phyloP scores from a whole-genome alignment of 2,797 vertebrate genomes.

The Schizopygopsis malacanthus region DNA sequence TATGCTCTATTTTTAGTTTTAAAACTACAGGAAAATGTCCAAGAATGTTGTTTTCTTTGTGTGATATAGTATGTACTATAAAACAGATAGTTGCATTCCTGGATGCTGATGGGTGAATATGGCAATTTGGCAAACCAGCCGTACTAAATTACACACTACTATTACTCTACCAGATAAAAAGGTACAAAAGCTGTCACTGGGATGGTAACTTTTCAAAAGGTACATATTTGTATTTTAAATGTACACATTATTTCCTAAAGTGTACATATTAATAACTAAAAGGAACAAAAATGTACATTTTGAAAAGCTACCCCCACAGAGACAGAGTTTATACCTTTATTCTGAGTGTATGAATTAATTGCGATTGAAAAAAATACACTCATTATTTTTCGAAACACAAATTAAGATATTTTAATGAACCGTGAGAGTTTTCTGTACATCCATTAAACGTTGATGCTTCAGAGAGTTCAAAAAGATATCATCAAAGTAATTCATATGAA shows the following conservation, averaged over 20 bases:
- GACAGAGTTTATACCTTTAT: background rate
- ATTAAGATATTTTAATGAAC: background rate
- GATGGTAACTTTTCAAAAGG: too few species aligned
- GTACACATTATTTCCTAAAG: background rate
- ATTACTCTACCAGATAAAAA: background rate
- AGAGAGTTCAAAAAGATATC: background rate
- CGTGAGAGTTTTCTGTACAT: background rate
- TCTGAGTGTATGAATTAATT: background rate
- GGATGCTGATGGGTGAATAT: background rate
- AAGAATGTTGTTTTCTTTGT: background rate
- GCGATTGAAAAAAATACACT: background rate
- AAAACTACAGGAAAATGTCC: background rate
- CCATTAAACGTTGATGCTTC: background rate
- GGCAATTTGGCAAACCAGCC: background rate
- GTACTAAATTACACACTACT: background rate
- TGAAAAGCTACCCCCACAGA: background rate
- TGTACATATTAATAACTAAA: background rate
- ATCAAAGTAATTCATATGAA: background rate
- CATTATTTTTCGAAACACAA: background rate
- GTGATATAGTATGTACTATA: background rate
- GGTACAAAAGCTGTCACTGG: background rate
- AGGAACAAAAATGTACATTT: background rate
- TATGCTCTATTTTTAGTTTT: conserved; percentile 1
- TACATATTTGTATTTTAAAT: background rate
- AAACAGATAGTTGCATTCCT: background rate